Evolutionary conservation across 2,113 vertebrate genomes (phyloP).

Genomic region (Periophthalmus modestus): DNA sequence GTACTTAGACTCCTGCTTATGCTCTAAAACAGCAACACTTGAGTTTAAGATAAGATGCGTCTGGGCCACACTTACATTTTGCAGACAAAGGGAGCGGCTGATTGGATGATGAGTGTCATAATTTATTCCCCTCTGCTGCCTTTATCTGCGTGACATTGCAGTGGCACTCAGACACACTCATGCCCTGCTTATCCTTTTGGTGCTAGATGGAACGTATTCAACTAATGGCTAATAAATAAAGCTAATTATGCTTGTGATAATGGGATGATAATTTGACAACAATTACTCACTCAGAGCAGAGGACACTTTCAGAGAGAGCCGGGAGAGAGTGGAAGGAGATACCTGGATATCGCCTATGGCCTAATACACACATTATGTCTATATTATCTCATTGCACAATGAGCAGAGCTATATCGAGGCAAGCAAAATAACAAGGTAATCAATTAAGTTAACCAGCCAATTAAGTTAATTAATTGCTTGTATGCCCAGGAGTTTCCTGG

Average conservation of each 20-base stretch:
- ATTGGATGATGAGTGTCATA: conserved; percentile 26
- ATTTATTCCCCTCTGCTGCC: conserved; percentile 22
- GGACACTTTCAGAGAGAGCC: conserved; percentile 40
- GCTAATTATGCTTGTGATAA: conserved; percentile 63
- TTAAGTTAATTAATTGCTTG: conserved; percentile 77
- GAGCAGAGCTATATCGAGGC: conserved; percentile 57
- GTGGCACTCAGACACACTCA: conserved; percentile 30
- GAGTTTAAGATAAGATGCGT: conserved; percentile 36
- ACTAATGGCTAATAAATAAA: conserved; percentile 68
- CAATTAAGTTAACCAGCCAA: conserved; percentile 74
- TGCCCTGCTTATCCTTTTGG: conserved; percentile 37
- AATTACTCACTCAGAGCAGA: conserved; percentile 52
- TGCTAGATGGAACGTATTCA: conserved; percentile 32
- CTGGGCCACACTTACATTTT: conserved; percentile 16
- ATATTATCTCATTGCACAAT: conserved; percentile 60
- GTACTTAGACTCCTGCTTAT: not conserved
- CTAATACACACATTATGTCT: conserved; percentile 58
- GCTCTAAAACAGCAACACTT: conserved; percentile 16
- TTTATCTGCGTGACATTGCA: conserved; percentile 47
- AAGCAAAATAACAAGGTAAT: conserved; percentile 74
- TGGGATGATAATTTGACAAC: conserved; percentile 53
- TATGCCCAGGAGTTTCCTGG: conserved; percentile 66
- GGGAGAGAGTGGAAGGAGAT: conserved; percentile 29
- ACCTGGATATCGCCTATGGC: conserved; percentile 52
- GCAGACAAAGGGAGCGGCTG: conserved; percentile 13